Evolutionary conservation across 2,888 invertebrate species (phyloP), one percentile per base, ranked within the genome.

Genomic region (Halictus quadricinctus): DNA sequence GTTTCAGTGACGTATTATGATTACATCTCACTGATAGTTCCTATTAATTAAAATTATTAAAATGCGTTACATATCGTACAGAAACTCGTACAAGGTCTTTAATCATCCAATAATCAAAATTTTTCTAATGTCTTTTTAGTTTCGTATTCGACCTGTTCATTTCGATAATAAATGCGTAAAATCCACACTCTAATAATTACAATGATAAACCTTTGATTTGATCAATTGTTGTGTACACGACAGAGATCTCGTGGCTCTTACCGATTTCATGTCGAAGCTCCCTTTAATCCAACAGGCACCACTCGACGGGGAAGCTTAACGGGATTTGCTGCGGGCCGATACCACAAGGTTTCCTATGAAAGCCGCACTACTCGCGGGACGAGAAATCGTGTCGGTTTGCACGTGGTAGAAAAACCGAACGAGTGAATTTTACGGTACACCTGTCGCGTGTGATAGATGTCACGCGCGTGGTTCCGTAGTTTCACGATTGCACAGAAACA

Each of bases 271-370:
- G 21, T 41, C 50, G 46, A 46, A 12, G 69, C 25, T 48, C 29
- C 79, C 54, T 29, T 76, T 78, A 84, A 87, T 86, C 81, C 82
- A 73, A 73, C 54, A 82, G 78, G 70, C 60, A 72, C 79, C 58
- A 79, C 50, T 15, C 46, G 72, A 78, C 75, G 8, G 50, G 15
- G 15, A 64, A 69, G 13, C 54, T 70, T 76, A 73, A 78, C 79
- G 74, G 81, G 58, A 75, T 78, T 64, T 54, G 72, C 66, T 69
- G 21, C 50, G 41, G 64, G 18, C 36, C 25, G 48, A 73, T 74
- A 76, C 60, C 81, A 69, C 81, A 76, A 81, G 72, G 46, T 80
- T 79, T 87, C 74, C 87, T 78, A 76, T 54, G 76, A 80, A 73
- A 78, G 43, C 48, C 66, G 46, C 87, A 77, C 83, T 76, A 77